phyloP scores from a whole-genome alignment of 2,113 vertebrate species.

The Cinclus mexicanus region DNA sequence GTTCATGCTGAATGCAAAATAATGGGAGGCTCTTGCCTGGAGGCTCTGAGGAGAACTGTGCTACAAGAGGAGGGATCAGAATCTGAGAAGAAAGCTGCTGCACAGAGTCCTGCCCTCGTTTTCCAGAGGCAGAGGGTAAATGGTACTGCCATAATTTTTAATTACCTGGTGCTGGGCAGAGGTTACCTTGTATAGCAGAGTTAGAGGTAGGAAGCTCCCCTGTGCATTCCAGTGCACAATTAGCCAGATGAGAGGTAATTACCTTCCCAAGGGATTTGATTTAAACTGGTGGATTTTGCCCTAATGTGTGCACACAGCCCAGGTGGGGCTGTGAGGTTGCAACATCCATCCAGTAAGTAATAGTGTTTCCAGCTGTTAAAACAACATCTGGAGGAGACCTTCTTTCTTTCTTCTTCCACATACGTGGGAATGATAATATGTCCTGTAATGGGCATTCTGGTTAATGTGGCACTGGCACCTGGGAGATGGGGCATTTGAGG shows the following conservation, averaged over 20 bases:
- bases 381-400: not conserved
- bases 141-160: not conserved
- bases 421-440: not conserved
- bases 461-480: not conserved
- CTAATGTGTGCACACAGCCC: not conserved
- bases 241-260: not conserved
- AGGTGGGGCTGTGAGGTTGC: not conserved
- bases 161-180: not conserved
- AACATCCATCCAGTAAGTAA: not conserved
- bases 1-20: not conserved
- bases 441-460: not conserved
- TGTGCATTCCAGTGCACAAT: not conserved
- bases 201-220: not conserved
- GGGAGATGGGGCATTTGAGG: not conserved
- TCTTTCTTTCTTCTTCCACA: not conserved
- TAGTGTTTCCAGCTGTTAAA: not conserved
- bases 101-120: not conserved
- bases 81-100: not conserved
- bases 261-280: not conserved
- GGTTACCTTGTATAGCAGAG: not conserved
- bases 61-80: not conserved
- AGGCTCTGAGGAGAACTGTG: not conserved
- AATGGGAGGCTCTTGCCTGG: slow-evolving; percentile 15
- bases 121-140: not conserved
- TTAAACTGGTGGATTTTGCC: not conserved